phyloP scores from a whole-genome alignment of 2,113 vertebrate species.

The Ictalurus furcatus region DNA sequence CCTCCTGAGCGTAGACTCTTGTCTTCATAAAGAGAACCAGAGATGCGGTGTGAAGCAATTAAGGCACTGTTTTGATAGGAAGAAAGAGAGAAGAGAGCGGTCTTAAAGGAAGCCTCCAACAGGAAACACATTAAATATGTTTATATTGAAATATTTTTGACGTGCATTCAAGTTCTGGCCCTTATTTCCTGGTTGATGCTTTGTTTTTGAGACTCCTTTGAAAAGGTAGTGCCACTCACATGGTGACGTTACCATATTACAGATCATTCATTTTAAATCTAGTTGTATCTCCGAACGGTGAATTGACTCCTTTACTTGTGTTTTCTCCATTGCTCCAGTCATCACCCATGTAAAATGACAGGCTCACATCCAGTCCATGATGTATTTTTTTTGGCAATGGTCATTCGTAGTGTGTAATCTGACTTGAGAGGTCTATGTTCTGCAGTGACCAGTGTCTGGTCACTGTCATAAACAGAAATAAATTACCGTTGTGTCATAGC shows the following conservation, averaged over 20 bases:
- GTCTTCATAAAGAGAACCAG: neutral
- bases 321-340: neutral
- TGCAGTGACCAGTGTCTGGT: neutral
- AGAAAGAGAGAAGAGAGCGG: constrained; percentile 1
- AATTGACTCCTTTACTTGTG: neutral
- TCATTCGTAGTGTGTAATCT: neutral
- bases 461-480: constrained; percentile 30
- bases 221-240: neutral
- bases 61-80: neutral
- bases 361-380: neutral
- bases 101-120: neutral
- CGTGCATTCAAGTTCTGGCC: neutral
- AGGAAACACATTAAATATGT: neutral
- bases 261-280: neutral
- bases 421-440: neutral
- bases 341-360: neutral
- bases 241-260: neutral
- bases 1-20: neutral
- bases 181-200: neutral
- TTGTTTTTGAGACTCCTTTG: neutral
- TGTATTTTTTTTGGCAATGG: neutral
- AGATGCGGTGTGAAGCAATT: neutral
- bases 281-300: neutral
- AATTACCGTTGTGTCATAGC: constrained; percentile 18
- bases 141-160: neutral